phyloP scores from a whole-genome alignment of 2,888 invertebrate genomes.

The Sminthurides aquaticus region DNA sequence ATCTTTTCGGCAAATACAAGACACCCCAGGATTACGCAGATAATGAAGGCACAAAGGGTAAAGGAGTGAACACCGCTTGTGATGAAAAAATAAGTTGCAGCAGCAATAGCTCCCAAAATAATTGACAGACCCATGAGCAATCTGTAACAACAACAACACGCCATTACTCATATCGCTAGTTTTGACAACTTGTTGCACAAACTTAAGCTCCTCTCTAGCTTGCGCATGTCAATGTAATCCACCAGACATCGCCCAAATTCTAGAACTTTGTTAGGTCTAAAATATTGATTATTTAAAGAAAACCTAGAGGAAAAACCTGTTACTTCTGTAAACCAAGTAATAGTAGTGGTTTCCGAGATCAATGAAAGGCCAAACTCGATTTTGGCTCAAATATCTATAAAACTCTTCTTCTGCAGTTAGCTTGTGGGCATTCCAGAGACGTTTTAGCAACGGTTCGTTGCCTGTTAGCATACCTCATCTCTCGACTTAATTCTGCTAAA shows the following conservation, averaged over 20 bases:
- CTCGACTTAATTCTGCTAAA: neutral
- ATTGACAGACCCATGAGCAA: constrained; percentile 1
- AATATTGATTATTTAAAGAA: too few species aligned
- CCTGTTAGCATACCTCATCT: constrained; percentile 2
- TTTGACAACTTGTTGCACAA: too few species aligned
- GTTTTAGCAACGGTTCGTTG: constrained; percentile 6
- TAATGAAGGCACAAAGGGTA: neutral
- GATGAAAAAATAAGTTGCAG: constrained; percentile 2
- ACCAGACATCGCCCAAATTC: too few species aligned
- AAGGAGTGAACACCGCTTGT: constrained; percentile 14
- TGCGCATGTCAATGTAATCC: too few species aligned
- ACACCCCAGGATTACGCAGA: neutral
- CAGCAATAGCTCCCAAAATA: neutral
- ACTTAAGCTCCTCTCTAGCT: too few species aligned
- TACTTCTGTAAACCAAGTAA: constrained; percentile 16
- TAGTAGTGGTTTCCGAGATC: constrained; percentile 18
- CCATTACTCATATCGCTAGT: too few species aligned
- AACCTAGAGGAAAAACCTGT: neutral
- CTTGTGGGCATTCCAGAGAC: constrained; percentile 4
- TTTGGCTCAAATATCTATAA: constrained; percentile 13
- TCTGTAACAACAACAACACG: constrained; percentile 6
- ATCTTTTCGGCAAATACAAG: constrained; percentile 5
- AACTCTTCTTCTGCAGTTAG: constrained; percentile 23
- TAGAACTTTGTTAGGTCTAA: too few species aligned
- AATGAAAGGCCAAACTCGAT: constrained; percentile 20